Base-by-base conservation (phyloP, 2,113 vertebrate genomes). In the Nestor notabilis region DNA sequence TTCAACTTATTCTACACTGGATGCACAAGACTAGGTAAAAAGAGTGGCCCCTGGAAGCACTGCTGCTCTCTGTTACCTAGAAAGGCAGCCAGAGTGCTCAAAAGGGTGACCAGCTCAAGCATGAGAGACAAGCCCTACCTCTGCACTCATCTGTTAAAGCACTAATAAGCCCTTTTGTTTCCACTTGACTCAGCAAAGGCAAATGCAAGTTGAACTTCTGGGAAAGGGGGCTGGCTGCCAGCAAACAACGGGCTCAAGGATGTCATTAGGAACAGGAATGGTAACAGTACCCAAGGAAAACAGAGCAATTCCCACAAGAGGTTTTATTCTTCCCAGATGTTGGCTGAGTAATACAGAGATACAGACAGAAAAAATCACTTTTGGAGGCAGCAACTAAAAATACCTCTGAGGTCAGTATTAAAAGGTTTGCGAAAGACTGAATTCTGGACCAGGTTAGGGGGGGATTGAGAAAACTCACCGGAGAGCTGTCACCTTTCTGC, bases 401-500 rank as follows among this genome's bases (percentile, higher is more conserved):
- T 8, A 11, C 6, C 6, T 35, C 24, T 31, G 14, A 69, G 24
- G 37, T 86, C 16, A 56, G 1, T 33, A 63, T 19, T 64, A 71
- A 23, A 44, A 64, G 10, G 18, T 4, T 25, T 65, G 24, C 52
- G 53, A 72, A 76, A 85, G 44, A 13, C n/a, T 27, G 47, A 87
- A 39, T 27, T 46, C n/a, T 3, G 24, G 56, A 35, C 20, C 43
- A 11, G 44, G 31, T 3, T 11, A 50, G n/a, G 2, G 2, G 9
- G 31, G 70, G 58, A 56, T 8, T 69, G 53, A 63, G 82, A 53
- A 78, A 93, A 90, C 99, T 99, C 98, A 99, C 99, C 79, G 35
- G 97, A 60, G 98, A 98, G 87, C 98, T 81, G 2, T 72, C 90
- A n/a, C 47, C 97, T 89, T 98, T 97, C 97, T 99, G 99, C 85